phyloP scores from a whole-genome alignment of 2,888 invertebrate species.

The Cerceris ruficornis region DNA sequence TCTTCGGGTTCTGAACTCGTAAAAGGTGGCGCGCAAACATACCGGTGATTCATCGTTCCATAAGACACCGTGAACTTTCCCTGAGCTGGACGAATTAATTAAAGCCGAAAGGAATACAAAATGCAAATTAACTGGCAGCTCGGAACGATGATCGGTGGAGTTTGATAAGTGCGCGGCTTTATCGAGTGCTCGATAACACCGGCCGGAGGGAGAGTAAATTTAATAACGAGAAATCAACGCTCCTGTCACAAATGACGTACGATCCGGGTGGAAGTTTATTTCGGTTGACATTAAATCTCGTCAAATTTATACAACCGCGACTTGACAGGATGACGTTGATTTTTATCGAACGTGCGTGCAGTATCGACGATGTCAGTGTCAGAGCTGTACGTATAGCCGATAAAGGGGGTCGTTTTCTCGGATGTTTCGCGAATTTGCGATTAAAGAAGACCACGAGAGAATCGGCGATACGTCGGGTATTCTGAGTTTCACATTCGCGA shows the following conservation, averaged over 20 bases:
- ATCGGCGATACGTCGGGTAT: no score
- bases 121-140: not conserved
- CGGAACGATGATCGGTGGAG: not conserved
- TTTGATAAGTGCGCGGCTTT: not conserved
- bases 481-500: no score
- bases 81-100: constrained; percentile 3
- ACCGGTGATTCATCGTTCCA: not conserved
- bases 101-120: not conserved
- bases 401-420: no score
- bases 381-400: no score
- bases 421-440: no score
- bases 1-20: constrained; percentile 40
- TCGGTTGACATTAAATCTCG: not conserved
- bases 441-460: no score
- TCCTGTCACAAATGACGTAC: constrained; percentile 32
- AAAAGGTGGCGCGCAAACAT: constrained; percentile 28
- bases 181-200: not conserved
- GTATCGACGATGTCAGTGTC: no score
- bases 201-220: constrained; percentile 22
- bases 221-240: constrained; percentile 20
- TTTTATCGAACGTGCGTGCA: no score
- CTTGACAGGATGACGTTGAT: no score
- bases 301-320: not conserved
- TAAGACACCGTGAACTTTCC: not conserved
- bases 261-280: constrained; percentile 7